Evolutionary conservation across 2,797 vertebrate species (phyloP).

Genomic region (Sebastes cheni): DNA sequence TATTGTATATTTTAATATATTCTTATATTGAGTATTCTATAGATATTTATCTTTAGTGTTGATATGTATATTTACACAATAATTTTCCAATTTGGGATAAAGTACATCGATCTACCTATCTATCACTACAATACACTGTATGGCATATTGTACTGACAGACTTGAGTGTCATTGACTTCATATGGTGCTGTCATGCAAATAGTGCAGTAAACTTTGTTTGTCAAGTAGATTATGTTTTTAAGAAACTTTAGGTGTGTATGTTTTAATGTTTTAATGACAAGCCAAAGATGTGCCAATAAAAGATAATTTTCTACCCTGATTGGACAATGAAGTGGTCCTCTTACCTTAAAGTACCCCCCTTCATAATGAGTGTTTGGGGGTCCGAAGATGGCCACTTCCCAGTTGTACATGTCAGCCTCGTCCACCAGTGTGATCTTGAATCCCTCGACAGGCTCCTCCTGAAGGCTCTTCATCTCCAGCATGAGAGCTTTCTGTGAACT

Average conservation of each 20-base stretch:
- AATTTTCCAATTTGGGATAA: no score
- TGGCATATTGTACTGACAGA: neutral
- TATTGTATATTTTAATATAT: no score
- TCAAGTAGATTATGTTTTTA: neutral
- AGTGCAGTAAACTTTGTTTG: neutral
- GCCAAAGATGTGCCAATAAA: neutral
- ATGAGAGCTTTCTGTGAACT: conserved; percentile 96
- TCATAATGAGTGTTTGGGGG: conserved; percentile 97
- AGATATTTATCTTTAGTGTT: no score
- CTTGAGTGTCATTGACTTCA: neutral
- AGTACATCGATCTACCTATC: no score
- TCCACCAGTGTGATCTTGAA: conserved; percentile 96
- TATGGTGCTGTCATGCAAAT: neutral
- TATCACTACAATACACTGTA: neutral
- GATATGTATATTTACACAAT: no score
- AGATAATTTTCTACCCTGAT: neutral
- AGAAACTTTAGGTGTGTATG: neutral
- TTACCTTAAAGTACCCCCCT: conserved; percentile 98
- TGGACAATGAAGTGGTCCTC: neutral
- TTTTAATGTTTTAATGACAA: neutral
- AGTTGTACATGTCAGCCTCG: conserved; percentile 97
- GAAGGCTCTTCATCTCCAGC: conserved; percentile 96
- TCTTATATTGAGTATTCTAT: no score
- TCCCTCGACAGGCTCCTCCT: conserved; percentile 97
- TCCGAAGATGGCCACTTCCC: conserved; percentile 99